Conservation (phyloP, 2,113 vertebrate genomes). For the Stegastes partitus region DNA sequence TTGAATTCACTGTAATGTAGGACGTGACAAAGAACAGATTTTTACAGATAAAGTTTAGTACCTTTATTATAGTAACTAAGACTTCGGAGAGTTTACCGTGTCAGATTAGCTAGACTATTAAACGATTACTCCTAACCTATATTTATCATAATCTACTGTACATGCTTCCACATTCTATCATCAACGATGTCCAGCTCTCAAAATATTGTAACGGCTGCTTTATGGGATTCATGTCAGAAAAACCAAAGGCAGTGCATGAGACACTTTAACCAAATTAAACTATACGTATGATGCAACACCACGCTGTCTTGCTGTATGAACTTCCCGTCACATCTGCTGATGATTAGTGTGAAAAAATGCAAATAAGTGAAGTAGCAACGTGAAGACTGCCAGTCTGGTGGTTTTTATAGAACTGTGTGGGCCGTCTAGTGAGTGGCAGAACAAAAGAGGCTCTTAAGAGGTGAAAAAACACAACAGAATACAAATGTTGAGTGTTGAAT, state of each 20-base stretch:
- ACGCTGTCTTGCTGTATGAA: background rate
- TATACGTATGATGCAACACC: background rate
- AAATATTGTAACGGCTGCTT: no score
- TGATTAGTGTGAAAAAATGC: slow-evolving; percentile 4
- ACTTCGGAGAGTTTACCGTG: no score
- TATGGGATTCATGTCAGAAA: background rate
- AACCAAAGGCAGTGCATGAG: background rate
- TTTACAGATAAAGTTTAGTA: no score
- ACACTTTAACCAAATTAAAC: background rate
- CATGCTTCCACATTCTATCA: no score
- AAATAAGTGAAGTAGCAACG: slow-evolving; percentile 9
- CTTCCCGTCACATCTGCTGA: slow-evolving; percentile 3
- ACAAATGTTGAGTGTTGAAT: background rate
- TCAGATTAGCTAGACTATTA: no score
- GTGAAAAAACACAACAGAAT: background rate
- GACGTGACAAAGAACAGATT: no score
- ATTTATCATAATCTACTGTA: no score
- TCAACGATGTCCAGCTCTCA: no score
- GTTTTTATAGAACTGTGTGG: background rate
- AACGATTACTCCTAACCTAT: no score
- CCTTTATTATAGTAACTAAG: no score
- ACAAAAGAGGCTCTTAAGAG: background rate
- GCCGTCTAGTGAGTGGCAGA: background rate
- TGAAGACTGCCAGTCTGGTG: background rate
- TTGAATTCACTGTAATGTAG: background rate